These are phyloP conservation scores for Temnothorax ravouxi DNA, from an alignment of 2,888 invertebrate species.

Conservation along the genomic window DNA sequence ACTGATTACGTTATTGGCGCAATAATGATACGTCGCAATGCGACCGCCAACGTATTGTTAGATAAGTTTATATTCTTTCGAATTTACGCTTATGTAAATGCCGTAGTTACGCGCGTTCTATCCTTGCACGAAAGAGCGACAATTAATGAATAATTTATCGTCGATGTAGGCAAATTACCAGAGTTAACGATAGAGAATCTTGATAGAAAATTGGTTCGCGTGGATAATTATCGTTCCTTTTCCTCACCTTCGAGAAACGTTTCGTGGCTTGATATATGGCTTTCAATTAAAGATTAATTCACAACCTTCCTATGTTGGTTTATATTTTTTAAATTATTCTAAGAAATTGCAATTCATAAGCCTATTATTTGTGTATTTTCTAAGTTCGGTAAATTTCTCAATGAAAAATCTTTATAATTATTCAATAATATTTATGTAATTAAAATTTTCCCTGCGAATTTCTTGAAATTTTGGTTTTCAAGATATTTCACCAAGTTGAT, in stretches of 20 bases:
- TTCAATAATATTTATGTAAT: neutral
- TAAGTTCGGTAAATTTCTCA: neutral
- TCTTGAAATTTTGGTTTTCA: neutral
- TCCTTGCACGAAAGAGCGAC: constrained; percentile 3
- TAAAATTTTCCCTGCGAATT: neutral
- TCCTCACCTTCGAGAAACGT: neutral
- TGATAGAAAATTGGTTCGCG: neutral
- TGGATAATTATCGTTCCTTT: constrained; percentile 11
- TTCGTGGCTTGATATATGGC: neutral
- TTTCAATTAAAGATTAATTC: neutral
- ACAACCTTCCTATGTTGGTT: neutral
- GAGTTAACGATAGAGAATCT: neutral
- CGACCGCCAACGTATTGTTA: constrained; percentile 6
- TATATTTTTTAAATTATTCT: neutral
- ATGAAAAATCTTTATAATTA: neutral
- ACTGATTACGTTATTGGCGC: constrained; percentile 22
- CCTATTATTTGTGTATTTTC: neutral
- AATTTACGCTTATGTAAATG: constrained; percentile 43
- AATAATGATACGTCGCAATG: constrained; percentile 27
- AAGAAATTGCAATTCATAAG: neutral
- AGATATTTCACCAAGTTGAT: neutral
- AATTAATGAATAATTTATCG: constrained; percentile 54
- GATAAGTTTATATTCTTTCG: constrained; percentile 5
- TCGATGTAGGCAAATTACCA: neutral
- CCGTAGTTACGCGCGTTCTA: neutral